These are phyloP conservation scores for Metaphire vulgaris DNA, from an alignment of 1,140 invertebrate genomes.

Conservation along the genomic window DNA sequence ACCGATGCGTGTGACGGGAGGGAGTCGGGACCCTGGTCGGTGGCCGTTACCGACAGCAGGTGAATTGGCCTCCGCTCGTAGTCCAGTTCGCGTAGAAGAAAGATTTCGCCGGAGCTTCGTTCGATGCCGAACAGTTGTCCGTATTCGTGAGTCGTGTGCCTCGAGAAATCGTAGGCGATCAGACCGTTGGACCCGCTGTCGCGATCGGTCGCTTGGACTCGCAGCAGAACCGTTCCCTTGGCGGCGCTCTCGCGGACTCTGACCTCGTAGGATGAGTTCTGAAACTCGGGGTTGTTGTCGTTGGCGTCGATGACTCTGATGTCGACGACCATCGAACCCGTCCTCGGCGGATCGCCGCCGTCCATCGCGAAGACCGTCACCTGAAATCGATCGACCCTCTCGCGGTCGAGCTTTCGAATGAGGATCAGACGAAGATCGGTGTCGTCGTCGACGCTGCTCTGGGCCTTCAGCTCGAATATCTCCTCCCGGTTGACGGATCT, in stretches of 20 bases:
- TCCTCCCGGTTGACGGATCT: constrained; percentile 6
- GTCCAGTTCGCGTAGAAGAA: background rate
- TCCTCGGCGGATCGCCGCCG: constrained; percentile 10
- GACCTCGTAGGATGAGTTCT: constrained; percentile 60
- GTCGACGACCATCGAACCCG: constrained; percentile 26
- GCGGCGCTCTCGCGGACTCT: constrained; percentile 66
- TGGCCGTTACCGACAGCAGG: constrained; percentile 5
- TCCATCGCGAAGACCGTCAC: constrained; percentile 22
- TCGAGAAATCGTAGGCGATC: constrained; percentile 69
- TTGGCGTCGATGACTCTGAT: constrained; percentile 23
- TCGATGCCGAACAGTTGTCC: constrained; percentile 15
- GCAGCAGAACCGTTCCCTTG: constrained; percentile 62
- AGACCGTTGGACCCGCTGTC: constrained; percentile 73
- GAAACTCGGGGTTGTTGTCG: constrained; percentile 26
- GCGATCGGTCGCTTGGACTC: constrained; percentile 66
- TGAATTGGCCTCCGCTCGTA: constrained; percentile 10
- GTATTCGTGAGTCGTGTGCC: constrained; percentile 41
- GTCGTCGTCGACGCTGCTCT: constrained; percentile 11
- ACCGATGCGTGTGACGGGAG: background rate
- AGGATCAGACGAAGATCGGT: constrained; percentile 17
- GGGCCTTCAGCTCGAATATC: constrained; percentile 25
- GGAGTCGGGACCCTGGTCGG: background rate
- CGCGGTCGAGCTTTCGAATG: constrained; percentile 20
- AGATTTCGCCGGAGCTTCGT: constrained; percentile 18
- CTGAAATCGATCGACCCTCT: constrained; percentile 13